phyloP scores from a whole-genome alignment of 2,888 invertebrate species.

The Drosophila peninsularis region DNA sequence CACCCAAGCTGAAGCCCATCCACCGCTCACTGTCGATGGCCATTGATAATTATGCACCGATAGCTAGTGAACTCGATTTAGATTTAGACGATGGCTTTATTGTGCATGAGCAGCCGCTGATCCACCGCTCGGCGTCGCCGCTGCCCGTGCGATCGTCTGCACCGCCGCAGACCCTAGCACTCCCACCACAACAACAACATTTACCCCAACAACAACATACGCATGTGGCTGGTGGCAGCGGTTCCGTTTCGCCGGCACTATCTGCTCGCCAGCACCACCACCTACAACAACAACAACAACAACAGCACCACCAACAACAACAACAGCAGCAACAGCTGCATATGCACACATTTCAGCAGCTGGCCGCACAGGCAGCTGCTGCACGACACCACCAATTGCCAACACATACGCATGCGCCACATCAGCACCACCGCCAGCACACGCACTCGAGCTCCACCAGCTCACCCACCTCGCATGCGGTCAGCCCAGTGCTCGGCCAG shows the following conservation, averaged over 20 bases:
- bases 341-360: slow-evolving; percentile 79
- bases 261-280: slow-evolving; percentile 83
- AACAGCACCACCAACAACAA: slow-evolving; percentile 64
- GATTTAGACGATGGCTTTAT: slow-evolving; percentile 76
- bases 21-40: slow-evolving; percentile 85
- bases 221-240: slow-evolving; percentile 75
- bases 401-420: slow-evolving; percentile 63
- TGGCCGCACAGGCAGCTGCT: slow-evolving; percentile 77
- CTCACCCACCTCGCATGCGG: slow-evolving; percentile 81
- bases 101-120: slow-evolving; percentile 82
- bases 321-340: slow-evolving; percentile 77
- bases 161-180: slow-evolving; percentile 83
- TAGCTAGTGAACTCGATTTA: slow-evolving; percentile 58
- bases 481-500: slow-evolving; percentile 78
- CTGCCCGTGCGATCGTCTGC: slow-evolving; percentile 82
- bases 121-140: slow-evolving; percentile 83
- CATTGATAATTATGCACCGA: slow-evolving; percentile 84
- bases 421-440: slow-evolving; percentile 66
- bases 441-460: slow-evolving; percentile 79
- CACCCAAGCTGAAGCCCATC: slow-evolving; percentile 84
- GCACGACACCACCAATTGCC: slow-evolving; percentile 75
- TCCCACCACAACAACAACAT: slow-evolving; percentile 76
- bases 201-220: slow-evolving; percentile 64
- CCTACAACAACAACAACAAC: slow-evolving; percentile 63
- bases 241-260: slow-evolving; percentile 81